These are phyloP conservation scores for Polydrusus tereticollis DNA, from an alignment of 2,888 invertebrate genomes.

Conservation along the genomic window DNA sequence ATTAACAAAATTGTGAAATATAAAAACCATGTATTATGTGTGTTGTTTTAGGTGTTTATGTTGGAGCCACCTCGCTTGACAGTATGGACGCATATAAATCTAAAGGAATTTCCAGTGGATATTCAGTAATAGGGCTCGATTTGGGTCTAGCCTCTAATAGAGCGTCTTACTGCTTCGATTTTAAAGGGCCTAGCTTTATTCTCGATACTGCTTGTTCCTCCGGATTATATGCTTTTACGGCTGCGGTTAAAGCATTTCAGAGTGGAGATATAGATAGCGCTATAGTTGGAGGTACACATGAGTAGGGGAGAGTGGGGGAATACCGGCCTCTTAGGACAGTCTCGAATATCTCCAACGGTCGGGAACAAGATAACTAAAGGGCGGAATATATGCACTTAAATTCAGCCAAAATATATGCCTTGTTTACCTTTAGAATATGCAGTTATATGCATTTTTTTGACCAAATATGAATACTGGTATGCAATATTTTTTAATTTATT, in stretches of 20 bases:
- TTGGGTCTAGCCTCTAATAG: constrained; percentile 51
- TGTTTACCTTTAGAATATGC: too few relatives aligned
- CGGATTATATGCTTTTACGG: constrained; percentile 51
- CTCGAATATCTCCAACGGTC: too few relatives aligned
- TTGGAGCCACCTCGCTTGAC: constrained; percentile 37
- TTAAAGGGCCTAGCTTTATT: constrained; percentile 56
- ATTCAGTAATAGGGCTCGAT: constrained; percentile 47
- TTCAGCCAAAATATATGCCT: too few relatives aligned
- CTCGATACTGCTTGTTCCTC: constrained; percentile 57
- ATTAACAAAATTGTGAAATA: too few relatives aligned
- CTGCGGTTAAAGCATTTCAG: constrained; percentile 51
- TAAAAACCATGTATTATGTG: too few relatives aligned
- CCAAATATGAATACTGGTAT: too few relatives aligned
- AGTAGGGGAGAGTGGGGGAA: too few relatives aligned
- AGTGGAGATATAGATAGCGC: constrained; percentile 48
- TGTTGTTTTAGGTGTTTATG: constrained; percentile 52
- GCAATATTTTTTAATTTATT: too few relatives aligned
- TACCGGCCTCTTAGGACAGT: too few relatives aligned
- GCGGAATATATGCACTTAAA: too few relatives aligned
- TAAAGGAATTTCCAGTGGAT: constrained; percentile 43
- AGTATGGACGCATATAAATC: constrained; percentile 26
- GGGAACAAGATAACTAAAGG: too few relatives aligned
- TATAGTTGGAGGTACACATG: constrained; percentile 51
- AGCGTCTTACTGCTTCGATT: constrained; percentile 55
- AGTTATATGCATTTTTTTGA: too few relatives aligned